Evolutionary conservation across 1,140 invertebrate species (phyloP), one percentile per base, ranked within the genome.

Genomic region (Tyrophagus putrescentiae): DNA sequence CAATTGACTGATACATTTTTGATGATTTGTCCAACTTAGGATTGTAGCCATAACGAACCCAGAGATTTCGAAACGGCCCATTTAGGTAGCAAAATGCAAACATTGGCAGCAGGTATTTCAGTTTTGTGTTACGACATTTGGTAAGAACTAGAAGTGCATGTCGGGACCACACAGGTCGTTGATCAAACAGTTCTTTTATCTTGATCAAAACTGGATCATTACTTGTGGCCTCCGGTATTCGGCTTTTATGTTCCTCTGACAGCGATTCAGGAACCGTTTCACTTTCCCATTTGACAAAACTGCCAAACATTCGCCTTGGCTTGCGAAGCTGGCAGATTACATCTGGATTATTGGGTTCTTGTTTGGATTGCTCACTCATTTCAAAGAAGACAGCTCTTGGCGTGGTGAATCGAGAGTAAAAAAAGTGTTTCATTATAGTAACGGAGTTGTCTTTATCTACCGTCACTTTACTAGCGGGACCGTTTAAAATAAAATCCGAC

Each of bases 111-210:
- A 93, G 76, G 66, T 80, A 78, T 72, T 87, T 92, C 0, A 92
- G 68, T 29, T 80, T 78, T 21, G 80, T 76, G 4, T 70, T 66
- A 1, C 76, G 72, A 58, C 64, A 64, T 64, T 82, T 76, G 32
- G 80, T 79, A 21, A 65, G 58, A 66, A 76, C 78, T 60, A 79
- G 73, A 3, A 95, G 66, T 0, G 80, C 83, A 67, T 81, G 80
- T 65, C 82, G 81, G 0, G 85, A 87, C 85, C 87, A 92, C 60
- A 94, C 80, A 0, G 89, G 88, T 57, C 84, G 75, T 57, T 84
- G 77, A 44, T 84, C 77, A 69, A 90, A 91, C 18, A 13, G 44
- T 44, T 64, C 44, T 23, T 50, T 58, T 4, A 64, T 13, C 31
- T 57, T 34, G 11, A 32, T 27, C 1, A 60, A 16, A 21, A 62